Conservation (phyloP, 2,797 vertebrate genomes). For the Notolepis coatsorum region DNA sequence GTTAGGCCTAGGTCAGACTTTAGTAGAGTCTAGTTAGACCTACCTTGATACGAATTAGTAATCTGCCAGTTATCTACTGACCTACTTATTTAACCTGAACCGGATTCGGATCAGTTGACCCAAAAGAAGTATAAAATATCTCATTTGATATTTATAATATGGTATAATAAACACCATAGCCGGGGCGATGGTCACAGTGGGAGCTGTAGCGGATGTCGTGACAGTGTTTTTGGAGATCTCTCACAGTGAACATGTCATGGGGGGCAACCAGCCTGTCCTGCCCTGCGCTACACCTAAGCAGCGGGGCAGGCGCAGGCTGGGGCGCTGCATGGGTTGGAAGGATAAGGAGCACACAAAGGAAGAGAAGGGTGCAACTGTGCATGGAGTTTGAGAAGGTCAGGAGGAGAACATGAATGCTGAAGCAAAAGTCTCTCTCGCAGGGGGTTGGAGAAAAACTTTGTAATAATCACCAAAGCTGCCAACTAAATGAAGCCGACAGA, state of each 20-base stretch:
- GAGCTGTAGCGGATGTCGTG: slow-evolving; percentile 45
- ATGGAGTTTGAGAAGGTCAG: slow-evolving; percentile 28
- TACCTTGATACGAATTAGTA: background rate
- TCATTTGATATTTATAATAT: background rate
- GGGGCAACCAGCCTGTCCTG: slow-evolving; percentile 67
- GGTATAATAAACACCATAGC: too few relatives aligned
- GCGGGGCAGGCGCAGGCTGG: slow-evolving; percentile 70
- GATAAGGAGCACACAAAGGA: slow-evolving; percentile 74
- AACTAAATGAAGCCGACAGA: too few relatives aligned
- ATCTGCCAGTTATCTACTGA: background rate
- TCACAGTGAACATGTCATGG: slow-evolving; percentile 69
- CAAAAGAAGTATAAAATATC: background rate
- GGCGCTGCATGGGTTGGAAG: slow-evolving; percentile 85
- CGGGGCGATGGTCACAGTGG: too few relatives aligned
- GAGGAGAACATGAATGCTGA: slow-evolving; percentile 20
- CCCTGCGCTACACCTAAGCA: slow-evolving; percentile 62
- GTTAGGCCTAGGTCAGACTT: background rate
- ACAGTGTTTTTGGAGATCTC: slow-evolving; percentile 68
- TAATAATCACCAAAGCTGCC: background rate
- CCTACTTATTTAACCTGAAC: background rate
- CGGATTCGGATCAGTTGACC: background rate
- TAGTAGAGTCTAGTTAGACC: background rate
- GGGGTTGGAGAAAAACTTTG: background rate
- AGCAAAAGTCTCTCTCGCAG: slow-evolving; percentile 21
- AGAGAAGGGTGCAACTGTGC: slow-evolving; percentile 59